Base-by-base conservation (phyloP, 2,888 invertebrate species). In the Mycalesis mineus region DNA sequence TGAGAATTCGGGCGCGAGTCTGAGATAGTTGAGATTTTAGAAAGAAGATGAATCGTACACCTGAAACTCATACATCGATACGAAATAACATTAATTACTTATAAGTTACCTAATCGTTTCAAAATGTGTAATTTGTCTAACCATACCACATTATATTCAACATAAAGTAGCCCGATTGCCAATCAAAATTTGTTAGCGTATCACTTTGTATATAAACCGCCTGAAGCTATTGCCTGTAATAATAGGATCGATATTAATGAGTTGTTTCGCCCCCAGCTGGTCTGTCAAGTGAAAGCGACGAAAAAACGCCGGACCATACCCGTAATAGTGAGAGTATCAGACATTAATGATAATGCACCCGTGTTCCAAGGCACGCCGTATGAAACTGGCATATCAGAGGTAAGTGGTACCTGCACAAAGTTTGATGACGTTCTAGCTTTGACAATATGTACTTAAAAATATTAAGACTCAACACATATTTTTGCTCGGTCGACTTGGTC, bases 311-410 rank as follows among this genome's bases (percentile, higher is more conserved):
- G 95, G 65, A 95, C 95, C 63, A 95, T 96, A 80, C 97, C 97
- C 57, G 94, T 97, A 69, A 96, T 97, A 77, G 96, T 96, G 66
- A 91, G 97, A 84, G 95, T 97, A 70, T 96, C 95, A 37, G 97
- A 97, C 86, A 93, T 97, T 78, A 97, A 97, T 78, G 97, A 97
- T 84, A 97, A 97, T 84, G 93, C 94, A 53, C 97, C 97, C 29
- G 91, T 93, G 73, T 97, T 97, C 84, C 91, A 95, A 76, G 95
- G 94, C 75, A 94, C 94, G 60, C 96, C 96, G 47, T 97, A 97
- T 78, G 94, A 95, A 82, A 93, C 95, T 58, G 94, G 92, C 62
- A 94, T 97, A 66, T 94, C 96, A 31, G 97, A 97, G 94, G 96
- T 97, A 90, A 39, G 47, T 17, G n/a, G n/a, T 1, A 29, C 42